phyloP scores from a whole-genome alignment of 2,113 vertebrate species.

The Notechis scutatus region DNA sequence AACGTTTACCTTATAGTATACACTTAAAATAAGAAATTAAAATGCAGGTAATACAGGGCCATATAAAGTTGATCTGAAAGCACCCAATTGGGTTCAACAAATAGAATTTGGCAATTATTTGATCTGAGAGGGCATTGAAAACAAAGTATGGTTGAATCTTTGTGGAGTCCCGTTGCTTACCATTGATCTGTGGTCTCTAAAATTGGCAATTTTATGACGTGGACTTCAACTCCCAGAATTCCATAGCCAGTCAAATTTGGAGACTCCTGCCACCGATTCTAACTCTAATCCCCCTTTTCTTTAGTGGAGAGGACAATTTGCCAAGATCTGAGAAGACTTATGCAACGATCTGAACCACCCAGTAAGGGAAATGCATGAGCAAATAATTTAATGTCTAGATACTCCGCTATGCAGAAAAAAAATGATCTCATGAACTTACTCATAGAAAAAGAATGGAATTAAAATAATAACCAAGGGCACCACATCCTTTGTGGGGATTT shows the following conservation, averaged over 20 bases:
- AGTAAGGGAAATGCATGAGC: neutral
- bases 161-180: neutral
- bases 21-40: neutral
- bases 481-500: neutral
- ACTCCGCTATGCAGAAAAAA: neutral
- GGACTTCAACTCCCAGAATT: neutral
- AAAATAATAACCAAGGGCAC: neutral
- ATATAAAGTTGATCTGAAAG: neutral
- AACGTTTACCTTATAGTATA: neutral
- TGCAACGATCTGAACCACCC: neutral
- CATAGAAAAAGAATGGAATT: constrained; percentile 5
- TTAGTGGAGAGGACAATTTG: neutral
- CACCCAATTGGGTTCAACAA: neutral
- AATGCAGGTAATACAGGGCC: neutral
- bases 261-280: neutral
- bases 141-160: neutral
- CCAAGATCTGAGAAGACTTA: neutral
- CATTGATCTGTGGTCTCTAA: no score
- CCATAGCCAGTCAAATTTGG: neutral
- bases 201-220: neutral
- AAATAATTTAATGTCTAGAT: neutral
- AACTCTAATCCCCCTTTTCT: neutral
- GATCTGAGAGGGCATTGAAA: neutral
- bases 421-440: neutral
- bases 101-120: neutral